Evolutionary conservation across 2,888 invertebrate genomes (phyloP).

Genomic region (Hylaea fasciaria): DNA sequence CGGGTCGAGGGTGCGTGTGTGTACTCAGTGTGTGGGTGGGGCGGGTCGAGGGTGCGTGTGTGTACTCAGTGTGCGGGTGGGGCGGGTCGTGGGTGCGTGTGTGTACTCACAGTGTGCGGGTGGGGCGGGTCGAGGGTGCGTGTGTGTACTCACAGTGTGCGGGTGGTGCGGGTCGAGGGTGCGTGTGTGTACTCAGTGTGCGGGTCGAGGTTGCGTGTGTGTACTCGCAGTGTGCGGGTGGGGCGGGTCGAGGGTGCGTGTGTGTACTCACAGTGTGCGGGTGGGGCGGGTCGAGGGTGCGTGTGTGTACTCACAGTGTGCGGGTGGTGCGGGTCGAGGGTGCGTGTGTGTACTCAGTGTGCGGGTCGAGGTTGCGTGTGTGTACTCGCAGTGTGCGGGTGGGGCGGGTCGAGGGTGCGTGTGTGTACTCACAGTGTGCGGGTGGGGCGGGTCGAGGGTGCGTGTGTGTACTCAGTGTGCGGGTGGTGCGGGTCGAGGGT

Average conservation of each 20-base stretch:
- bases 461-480: constrained; percentile 34
- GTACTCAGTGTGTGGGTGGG: constrained; percentile 33
- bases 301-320: constrained; percentile 34
- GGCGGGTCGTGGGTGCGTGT: constrained; percentile 37
- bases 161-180: constrained; percentile 40
- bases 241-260: constrained; percentile 37
- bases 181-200: too few relatives aligned
- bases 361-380: constrained; percentile 16
- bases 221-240: constrained; percentile 34
- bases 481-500: constrained; percentile 38
- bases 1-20: constrained; percentile 36
- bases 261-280: constrained; percentile 31
- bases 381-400: constrained; percentile 34
- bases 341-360: too few relatives aligned
- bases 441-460: constrained; percentile 37
- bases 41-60: constrained; percentile 38
- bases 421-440: constrained; percentile 33
- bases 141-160: constrained; percentile 35
- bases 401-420: constrained; percentile 35
- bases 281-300: constrained; percentile 36
- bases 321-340: constrained; percentile 40
- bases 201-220: constrained; percentile 16
- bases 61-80: constrained; percentile 33
- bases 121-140: constrained; percentile 35
- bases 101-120: constrained; percentile 31